A percentile compares a stretch with the other conserved stretches of the same genome.
Evolutionary conservation across 2,888 invertebrate species (phyloP).

Genomic region (Diadegma fenestrale): DNA sequence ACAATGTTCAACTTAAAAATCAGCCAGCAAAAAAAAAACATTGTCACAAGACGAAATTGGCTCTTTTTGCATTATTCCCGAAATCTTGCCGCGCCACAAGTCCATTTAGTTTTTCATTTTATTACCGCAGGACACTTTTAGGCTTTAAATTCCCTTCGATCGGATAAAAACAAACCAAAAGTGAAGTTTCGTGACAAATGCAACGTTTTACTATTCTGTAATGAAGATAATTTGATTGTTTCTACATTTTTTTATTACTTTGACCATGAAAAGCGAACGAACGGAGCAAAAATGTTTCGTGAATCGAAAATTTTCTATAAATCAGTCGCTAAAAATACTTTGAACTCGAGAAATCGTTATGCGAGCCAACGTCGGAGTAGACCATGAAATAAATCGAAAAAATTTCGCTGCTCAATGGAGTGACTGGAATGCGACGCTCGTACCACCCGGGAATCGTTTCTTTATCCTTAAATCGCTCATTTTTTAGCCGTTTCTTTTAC

Average conservation of each 20-base stretch:
- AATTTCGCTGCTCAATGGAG: constrained; percentile 46
- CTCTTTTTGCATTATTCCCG: no score
- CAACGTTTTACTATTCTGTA: neutral
- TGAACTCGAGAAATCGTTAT: constrained; percentile 58
- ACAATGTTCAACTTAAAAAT: no score
- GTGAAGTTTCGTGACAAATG: neutral
- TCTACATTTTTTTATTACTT: neutral
- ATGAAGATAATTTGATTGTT: neutral
- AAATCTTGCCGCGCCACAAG: neutral
- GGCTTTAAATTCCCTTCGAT: neutral
- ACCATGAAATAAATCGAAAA: constrained; percentile 27
- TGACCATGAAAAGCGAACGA: neutral
- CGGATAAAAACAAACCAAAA: neutral
- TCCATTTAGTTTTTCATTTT: neutral
- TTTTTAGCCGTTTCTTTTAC: constrained; percentile 10
- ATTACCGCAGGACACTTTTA: neutral
- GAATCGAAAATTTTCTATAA: constrained; percentile 16
- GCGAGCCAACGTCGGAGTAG: constrained; percentile 52
- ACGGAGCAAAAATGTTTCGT: neutral
- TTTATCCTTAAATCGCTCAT: neutral
- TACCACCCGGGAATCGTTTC: neutral
- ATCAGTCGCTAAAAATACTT: constrained; percentile 59
- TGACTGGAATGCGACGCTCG: constrained; percentile 36
- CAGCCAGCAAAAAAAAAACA: no score
- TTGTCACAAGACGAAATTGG: neutral